phyloP scores from a whole-genome alignment of 2,888 invertebrate genomes.

The Brassicogethes aeneus region DNA sequence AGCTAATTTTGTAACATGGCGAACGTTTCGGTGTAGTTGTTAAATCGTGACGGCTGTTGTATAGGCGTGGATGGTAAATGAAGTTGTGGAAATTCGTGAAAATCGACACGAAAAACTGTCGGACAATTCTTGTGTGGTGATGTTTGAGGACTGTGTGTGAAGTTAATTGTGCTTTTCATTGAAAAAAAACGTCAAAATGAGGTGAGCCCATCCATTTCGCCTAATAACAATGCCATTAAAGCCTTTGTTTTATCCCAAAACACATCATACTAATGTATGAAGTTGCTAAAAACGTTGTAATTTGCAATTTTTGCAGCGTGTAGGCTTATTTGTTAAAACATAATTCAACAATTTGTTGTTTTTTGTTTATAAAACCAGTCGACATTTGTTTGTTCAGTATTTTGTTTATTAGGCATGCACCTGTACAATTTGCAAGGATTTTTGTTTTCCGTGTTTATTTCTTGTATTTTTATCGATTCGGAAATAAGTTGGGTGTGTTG shows the following conservation, averaged over 20 bases:
- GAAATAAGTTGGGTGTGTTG: slow-evolving; percentile 37
- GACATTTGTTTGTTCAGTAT: too few relatives aligned
- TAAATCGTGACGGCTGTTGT: background rate
- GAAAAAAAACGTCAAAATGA: slow-evolving; percentile 27
- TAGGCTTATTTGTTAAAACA: too few relatives aligned
- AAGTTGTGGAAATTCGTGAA: background rate
- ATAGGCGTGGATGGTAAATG: background rate
- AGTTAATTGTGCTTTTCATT: slow-evolving; percentile 17
- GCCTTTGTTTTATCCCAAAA: too few relatives aligned
- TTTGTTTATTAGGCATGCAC: too few relatives aligned
- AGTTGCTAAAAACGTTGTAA: too few relatives aligned
- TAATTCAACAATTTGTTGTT: too few relatives aligned
- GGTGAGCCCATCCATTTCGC: slow-evolving; percentile 20
- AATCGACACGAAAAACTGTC: background rate
- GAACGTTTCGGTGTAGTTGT: background rate
- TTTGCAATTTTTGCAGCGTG: background rate
- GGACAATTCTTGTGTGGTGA: background rate
- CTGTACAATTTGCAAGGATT: too few relatives aligned
- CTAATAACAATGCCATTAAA: too few relatives aligned
- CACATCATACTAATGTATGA: too few relatives aligned
- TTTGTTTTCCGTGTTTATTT: slow-evolving; percentile 15
- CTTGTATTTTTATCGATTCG: slow-evolving; percentile 34
- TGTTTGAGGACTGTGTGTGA: background rate
- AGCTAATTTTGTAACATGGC: background rate
- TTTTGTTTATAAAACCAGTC: too few relatives aligned